Evolutionary conservation across 2,797 vertebrate genomes (phyloP), one percentile per base, ranked within the genome.

Genomic region (Sebastes matsubarae): DNA sequence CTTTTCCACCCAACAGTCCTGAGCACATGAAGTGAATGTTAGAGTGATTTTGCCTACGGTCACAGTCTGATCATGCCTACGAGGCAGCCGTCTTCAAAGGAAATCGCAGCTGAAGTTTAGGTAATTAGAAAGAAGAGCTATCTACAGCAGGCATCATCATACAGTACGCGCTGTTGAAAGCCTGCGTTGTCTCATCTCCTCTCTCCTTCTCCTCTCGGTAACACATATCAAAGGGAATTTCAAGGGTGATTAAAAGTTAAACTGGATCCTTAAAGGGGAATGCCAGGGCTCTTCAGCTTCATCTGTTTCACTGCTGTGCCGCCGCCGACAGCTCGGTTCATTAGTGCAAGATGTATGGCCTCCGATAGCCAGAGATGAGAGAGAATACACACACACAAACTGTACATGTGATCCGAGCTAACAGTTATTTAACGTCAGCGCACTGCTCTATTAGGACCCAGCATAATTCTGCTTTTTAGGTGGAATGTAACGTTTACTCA

Each of bases 241-340:
- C 86, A 91, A 90, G 87, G 93, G 87, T 91, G 90, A 94, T 95
- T 94, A 93, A 93, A 93, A 90, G 86, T 93, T 93, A 90, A 93
- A 94, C 80, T 79, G 76, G 76, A 87, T 86, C 81, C 86, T 89
- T 89, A 85, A 87, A 85, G 82, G 72, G 64, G 75, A 79, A 88
- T 80, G 79, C 79, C 75, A 63, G 6, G 30, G 50, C 66, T 73
- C 75, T 77, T 73, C 83, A 75, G 70, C 77, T 16, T 63, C 60
- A 13, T 59, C 72, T 14, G 32, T 58, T 73, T 75, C 42, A 36
- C 82, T 82, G 67, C 29, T 22, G 64, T 60, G 78, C 52, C 24
- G 1, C 29, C 25, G 16, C 6, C 38, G 6, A 64, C 68, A 69
- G 68, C 38, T 57, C 29, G 6, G 36, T 78, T 82, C 72, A 68